A percentile compares a stretch with the other conserved stretches of the same genome.
Evolutionary conservation across 2,113 vertebrate species (phyloP).

Genomic region (Calidris pygmaea): DNA sequence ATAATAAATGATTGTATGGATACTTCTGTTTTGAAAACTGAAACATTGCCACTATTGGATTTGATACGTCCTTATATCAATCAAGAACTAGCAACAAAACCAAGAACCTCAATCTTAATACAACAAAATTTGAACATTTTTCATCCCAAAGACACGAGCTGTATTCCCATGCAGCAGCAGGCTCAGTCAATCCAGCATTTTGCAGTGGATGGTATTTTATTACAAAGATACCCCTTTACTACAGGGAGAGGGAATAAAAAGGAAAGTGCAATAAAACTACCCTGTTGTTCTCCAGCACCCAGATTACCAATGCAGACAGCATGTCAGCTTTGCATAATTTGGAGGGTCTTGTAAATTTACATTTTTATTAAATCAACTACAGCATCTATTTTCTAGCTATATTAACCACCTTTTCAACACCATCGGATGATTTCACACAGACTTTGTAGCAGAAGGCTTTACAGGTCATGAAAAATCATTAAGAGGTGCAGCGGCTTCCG

Average conservation of each 20-base stretch:
- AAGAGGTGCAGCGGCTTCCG: neutral
- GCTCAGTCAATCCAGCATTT: neutral
- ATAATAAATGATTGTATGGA: neutral
- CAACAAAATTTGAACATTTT: neutral
- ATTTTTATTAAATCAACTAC: slow-evolving; percentile 45
- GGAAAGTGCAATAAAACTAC: neutral
- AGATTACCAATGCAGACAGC: slow-evolving; percentile 10
- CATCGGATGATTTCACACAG: neutral
- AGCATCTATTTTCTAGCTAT: neutral
- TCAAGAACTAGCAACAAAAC: neutral
- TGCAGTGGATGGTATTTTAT: neutral
- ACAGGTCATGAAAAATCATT: neutral
- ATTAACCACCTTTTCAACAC: neutral
- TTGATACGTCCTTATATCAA: neutral
- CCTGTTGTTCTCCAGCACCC: neutral
- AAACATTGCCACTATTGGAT: neutral
- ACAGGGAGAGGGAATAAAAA: neutral
- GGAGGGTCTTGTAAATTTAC: slow-evolving; percentile 22
- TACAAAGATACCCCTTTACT: neutral
- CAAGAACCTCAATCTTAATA: neutral
- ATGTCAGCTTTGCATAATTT: slow-evolving; percentile 38
- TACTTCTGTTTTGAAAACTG: neutral
- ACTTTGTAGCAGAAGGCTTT: neutral
- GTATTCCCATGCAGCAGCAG: neutral
- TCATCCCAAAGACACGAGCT: neutral